Conservation (phyloP, 2,113 vertebrate genomes). For the Hyla sarda region DNA sequence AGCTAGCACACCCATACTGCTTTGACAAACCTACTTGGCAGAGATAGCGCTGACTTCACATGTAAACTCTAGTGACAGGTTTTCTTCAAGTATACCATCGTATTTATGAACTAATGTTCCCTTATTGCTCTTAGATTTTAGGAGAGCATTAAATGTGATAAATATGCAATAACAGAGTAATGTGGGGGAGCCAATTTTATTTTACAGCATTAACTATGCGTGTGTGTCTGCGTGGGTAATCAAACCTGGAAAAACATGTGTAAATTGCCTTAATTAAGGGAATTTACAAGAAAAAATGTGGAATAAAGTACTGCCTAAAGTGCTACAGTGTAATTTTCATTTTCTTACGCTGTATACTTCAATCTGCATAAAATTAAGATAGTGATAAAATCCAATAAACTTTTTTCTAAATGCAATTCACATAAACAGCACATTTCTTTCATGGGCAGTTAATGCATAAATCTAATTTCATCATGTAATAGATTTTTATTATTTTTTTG, state of each 20-base stretch:
- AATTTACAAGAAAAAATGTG: neutral
- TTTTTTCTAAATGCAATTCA: conserved; percentile 3
- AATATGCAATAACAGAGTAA: neutral
- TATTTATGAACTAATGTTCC: neutral
- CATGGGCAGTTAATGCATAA: neutral
- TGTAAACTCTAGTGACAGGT: too few relatives aligned
- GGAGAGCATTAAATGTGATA: neutral
- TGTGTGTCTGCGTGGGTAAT: neutral
- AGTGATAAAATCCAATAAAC: conserved; percentile 27
- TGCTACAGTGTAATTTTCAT: conserved; percentile 9
- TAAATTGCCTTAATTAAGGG: conserved; percentile 21
- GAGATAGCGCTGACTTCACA: too few relatives aligned
- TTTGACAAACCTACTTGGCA: too few relatives aligned
- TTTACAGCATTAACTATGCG: neutral
- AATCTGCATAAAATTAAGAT: conserved; percentile 35
- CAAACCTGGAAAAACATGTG: neutral
- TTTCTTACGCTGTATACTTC: conserved; percentile 8
- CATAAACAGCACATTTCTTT: conserved; percentile 1
- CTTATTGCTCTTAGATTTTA: neutral
- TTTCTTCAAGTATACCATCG: neutral
- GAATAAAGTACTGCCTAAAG: conserved; percentile 25
- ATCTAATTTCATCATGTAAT: neutral
- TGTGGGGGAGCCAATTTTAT: neutral
- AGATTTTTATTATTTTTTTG: neutral
- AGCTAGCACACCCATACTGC: too few relatives aligned